These are phyloP conservation scores for Itoplectis maculator DNA, from an alignment of 2,888 invertebrate genomes.

Conservation along the genomic window DNA sequence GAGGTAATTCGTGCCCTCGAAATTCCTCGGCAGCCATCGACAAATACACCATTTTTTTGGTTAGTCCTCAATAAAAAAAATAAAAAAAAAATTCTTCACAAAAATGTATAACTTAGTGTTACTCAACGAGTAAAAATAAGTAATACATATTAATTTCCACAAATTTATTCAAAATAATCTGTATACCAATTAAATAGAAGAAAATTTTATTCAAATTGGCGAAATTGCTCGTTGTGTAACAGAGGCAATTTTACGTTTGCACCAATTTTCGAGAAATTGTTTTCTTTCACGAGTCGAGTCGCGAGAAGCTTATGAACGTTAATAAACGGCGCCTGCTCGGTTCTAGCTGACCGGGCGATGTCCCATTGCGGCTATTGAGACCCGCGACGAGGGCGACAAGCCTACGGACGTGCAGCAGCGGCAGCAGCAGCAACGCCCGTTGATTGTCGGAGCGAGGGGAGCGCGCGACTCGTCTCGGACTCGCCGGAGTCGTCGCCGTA, in stretches of 20 bases:
- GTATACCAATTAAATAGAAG: too few relatives aligned
- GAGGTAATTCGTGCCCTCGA: neutral
- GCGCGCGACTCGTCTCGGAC: too few relatives aligned
- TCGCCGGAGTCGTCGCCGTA: neutral
- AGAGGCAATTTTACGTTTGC: neutral
- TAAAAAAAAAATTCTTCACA: too few relatives aligned
- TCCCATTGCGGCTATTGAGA: slow-evolving; percentile 23
- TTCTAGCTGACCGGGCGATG: slow-evolving; percentile 22
- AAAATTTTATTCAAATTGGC: too few relatives aligned
- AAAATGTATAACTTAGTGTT: too few relatives aligned
- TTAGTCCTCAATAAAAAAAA: too few relatives aligned
- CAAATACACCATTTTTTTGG: neutral
- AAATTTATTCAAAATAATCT: too few relatives aligned
- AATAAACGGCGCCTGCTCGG: slow-evolving; percentile 24
- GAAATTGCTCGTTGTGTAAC: too few relatives aligned
- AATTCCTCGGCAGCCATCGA: neutral
- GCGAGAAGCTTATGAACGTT: slow-evolving; percentile 3
- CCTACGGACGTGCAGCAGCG: neutral
- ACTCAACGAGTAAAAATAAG: too few relatives aligned
- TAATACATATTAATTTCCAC: too few relatives aligned
- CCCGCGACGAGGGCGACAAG: neutral
- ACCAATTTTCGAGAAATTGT: neutral
- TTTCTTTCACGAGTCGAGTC: neutral
- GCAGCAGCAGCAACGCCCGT: slow-evolving; percentile 4
- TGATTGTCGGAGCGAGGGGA: slow-evolving; percentile 13